Evolutionary conservation across 2,888 invertebrate genomes (phyloP), one percentile per base, ranked within the genome.

Genomic region (Drosophila histrio): DNA sequence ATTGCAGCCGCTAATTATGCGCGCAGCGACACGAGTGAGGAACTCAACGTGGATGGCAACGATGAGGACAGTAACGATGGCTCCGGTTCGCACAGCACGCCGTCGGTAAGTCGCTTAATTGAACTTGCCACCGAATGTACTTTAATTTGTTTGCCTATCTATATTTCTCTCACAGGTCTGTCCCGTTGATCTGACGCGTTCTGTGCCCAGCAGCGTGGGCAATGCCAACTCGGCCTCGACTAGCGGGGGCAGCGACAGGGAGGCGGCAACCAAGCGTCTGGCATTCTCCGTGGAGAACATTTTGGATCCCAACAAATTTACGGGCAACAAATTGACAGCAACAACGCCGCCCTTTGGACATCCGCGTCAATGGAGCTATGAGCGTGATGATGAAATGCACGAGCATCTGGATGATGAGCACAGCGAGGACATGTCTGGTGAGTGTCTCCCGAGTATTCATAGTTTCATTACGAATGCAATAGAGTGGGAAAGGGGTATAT

Each of bases 231-330:
- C 88, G n/a, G 87, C 90, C 11, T 78, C 89, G 19, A 86, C 90
- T 34, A 91, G 89, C 61, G 87, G 89, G 0, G 77, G 88, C 2
- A 88, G 89, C 54, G 92, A 92, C 52, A 90, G 92, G 17, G 92
- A 92, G 61, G 79, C 91, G 63, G 79, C 91, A 19, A 89, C 90
- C 21, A 91, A 92, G 70, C 95, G 94, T 77, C 94, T 97, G 72
- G 96, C 97, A 15, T 97, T 97, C 92, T 97, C 97, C 4, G 97
- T 97, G 19, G 97, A 97, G 92, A 97, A 97, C 89, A 97, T 97
- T 73, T 92, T 97, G 77, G 97, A 97, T 91, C 97, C 97, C 3
- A 97, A 95, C 85, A 97, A 97, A 92, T 97, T 97, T 91, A 97
- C 97, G 22, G 97, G 97, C 26, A 92, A 94, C 60, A 83, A 83